These are phyloP conservation scores for Chaetura pelagica DNA, from an alignment of 2,113 vertebrate genomes.

Conservation along the genomic window DNA sequence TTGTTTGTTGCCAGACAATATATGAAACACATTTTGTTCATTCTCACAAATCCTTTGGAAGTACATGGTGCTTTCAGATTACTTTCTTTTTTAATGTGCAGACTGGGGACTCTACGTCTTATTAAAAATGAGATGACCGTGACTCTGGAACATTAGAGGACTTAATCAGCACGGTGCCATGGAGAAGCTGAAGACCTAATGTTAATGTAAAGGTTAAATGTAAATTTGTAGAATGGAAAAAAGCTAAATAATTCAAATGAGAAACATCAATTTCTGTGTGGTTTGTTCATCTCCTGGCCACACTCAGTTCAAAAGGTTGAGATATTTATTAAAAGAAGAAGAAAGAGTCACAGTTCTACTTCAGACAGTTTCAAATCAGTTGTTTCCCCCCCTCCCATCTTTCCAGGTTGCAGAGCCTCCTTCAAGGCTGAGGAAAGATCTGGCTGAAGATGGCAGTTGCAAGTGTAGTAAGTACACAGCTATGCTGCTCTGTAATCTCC, in stretches of 20 bases:
- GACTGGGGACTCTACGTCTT: not conserved
- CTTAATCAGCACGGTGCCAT: not conserved
- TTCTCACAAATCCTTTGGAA: not conserved
- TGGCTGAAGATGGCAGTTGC: conserved; percentile 8
- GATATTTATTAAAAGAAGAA: not conserved
- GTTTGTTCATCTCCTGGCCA: not conserved
- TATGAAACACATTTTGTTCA: not conserved
- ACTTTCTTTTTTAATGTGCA: not conserved
- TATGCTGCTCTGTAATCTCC: not conserved
- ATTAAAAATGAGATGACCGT: not conserved
- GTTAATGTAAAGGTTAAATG: not conserved
- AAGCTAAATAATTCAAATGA: not conserved
- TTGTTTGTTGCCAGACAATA: not conserved
- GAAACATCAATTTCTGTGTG: not conserved
- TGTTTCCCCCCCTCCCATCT: not conserved
- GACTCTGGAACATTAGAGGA: not conserved
- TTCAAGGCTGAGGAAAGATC: not conserved
- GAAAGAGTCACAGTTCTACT: not conserved
- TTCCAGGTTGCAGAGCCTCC: not conserved
- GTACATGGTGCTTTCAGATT: not conserved
- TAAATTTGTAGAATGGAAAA: not conserved
- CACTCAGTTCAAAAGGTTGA: not conserved
- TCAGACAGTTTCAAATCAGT: not conserved
- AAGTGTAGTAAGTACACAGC: conserved; percentile 1
- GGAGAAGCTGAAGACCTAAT: not conserved